Conservation (phyloP, 2,888 invertebrate genomes). For the Drosophila macrospina region DNA sequence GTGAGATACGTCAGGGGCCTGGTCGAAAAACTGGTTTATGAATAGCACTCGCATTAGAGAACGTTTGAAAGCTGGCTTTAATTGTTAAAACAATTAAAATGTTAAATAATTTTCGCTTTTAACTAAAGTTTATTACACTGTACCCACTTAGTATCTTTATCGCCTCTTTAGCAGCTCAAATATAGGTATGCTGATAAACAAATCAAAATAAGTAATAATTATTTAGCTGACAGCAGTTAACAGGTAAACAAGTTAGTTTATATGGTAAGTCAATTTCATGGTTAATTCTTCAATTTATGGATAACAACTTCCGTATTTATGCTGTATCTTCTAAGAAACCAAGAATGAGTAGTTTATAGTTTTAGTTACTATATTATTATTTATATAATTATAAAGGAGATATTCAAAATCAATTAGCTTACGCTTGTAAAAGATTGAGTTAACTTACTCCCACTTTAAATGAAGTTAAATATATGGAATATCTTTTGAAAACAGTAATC, state of each 20-base stretch:
- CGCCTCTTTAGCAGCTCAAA: not conserved
- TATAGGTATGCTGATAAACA: conserved; percentile 12
- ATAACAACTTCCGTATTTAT: too few relatives aligned
- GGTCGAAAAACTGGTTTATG: conserved; percentile 52
- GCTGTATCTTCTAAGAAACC: too few relatives aligned
- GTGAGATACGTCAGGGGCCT: conserved; percentile 8
- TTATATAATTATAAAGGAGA: too few relatives aligned
- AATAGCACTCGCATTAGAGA: conserved; percentile 32
- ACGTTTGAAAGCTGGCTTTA: conserved; percentile 31
- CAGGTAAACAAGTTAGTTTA: conserved; percentile 19
- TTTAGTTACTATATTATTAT: too few relatives aligned
- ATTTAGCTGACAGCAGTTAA: conserved; percentile 5
- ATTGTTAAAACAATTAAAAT: conserved; percentile 31
- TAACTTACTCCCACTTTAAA: too few relatives aligned
- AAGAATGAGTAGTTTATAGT: too few relatives aligned
- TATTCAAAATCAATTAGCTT: too few relatives aligned
- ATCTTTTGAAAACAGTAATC: too few relatives aligned
- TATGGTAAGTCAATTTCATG: not conserved
- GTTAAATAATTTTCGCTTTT: conserved; percentile 18
- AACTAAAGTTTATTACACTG: conserved; percentile 19
- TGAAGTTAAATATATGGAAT: too few relatives aligned
- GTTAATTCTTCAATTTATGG: not conserved
- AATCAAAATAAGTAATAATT: conserved; percentile 15
- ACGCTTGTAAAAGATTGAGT: too few relatives aligned
- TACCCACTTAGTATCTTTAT: conserved; percentile 4